These are phyloP conservation scores for Bufotes viridis DNA, from an alignment of 2,797 vertebrate species.

Conservation along the genomic window DNA sequence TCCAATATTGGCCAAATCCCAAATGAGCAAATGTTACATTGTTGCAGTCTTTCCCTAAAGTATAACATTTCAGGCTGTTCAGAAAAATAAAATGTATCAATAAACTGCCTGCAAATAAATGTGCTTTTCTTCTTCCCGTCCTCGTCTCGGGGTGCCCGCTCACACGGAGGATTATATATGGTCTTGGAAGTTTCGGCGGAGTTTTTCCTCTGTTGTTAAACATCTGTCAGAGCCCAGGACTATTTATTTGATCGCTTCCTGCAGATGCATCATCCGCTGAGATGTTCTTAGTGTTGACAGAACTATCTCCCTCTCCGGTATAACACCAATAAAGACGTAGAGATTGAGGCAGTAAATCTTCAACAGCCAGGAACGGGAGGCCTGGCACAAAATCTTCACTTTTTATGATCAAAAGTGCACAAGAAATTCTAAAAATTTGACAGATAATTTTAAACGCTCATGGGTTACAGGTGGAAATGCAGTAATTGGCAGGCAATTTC, in stretches of 20 bases:
- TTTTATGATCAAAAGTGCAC: conserved; percentile 40
- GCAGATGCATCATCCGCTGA: neutral
- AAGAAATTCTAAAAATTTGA: conserved; percentile 46
- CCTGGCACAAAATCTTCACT: conserved; percentile 12
- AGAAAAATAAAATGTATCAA: neutral
- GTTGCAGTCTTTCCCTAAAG: neutral
- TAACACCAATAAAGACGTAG: conserved; percentile 51
- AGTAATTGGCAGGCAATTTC: conserved; percentile 25
- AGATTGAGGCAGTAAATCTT: conserved; percentile 54
- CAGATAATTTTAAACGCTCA: conserved; percentile 42
- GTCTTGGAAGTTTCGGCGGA: neutral
- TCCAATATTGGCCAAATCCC: neutral
- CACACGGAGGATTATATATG: neutral
- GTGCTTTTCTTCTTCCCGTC: neutral
- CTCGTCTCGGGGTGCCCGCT: neutral
- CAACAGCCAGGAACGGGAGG: neutral
- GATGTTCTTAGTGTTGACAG: conserved; percentile 38
- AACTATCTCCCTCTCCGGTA: conserved; percentile 12
- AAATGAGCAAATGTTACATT: neutral
- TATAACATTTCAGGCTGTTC: neutral
- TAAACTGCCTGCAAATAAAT: neutral
- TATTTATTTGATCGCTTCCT: conserved; percentile 36
- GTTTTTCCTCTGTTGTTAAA: conserved; percentile 10
- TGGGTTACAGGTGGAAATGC: conserved; percentile 37
- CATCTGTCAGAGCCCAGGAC: conserved; percentile 16